Evolutionary conservation across 2,113 vertebrate genomes (phyloP).

Genomic region (Paramormyrops kingsleyae): DNA sequence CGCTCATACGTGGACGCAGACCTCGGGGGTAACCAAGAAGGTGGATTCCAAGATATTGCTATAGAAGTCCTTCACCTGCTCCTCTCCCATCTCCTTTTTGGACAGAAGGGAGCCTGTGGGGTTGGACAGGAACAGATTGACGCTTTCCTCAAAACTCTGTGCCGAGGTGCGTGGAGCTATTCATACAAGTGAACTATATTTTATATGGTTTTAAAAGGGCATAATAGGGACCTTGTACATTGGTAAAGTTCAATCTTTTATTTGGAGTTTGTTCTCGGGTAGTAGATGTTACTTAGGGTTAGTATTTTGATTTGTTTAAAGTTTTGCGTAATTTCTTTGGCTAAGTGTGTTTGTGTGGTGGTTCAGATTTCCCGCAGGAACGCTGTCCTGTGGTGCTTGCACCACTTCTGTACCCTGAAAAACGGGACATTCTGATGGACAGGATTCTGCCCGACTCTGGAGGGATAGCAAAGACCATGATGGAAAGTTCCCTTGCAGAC

Average conservation of each 20-base stretch:
- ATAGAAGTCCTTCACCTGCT: constrained; percentile 99
- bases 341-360: neutral
- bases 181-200: neutral
- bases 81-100: constrained; percentile 98
- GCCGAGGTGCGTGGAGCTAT: constrained; percentile 76
- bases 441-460: constrained; percentile 98
- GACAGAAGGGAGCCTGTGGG: constrained; percentile 97
- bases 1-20: constrained; percentile 98
- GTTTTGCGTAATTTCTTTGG: neutral
- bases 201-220: neutral
- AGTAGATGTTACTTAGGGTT: neutral
- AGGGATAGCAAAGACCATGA: constrained; percentile 98
- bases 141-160: constrained; percentile 96
- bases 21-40: constrained; percentile 97
- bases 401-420: constrained; percentile 99
- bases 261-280: neutral
- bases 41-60: constrained; percentile 99
- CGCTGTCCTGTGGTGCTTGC: constrained; percentile 99
- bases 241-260: neutral
- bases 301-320: neutral
- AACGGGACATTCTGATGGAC: constrained; percentile 99
- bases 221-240: neutral
- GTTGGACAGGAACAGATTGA: constrained; percentile 98
- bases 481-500: constrained; percentile 98
- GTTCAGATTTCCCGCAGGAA: constrained; percentile 95